Evolutionary conservation across 2,888 invertebrate species (phyloP).

Genomic region (Aphodius granarius): DNA sequence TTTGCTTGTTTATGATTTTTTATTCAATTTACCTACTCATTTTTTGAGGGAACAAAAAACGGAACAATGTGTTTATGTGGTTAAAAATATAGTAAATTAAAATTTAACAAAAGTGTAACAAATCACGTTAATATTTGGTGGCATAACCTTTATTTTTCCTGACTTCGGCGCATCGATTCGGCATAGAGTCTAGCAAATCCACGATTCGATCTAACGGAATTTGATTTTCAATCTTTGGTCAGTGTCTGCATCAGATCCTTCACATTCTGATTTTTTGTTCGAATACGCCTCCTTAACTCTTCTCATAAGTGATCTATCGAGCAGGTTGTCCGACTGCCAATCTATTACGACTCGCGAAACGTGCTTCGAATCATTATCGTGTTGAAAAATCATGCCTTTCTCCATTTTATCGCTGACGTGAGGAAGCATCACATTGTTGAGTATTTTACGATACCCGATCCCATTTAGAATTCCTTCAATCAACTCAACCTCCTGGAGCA

Average conservation of each 20-base stretch:
- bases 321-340: conserved; percentile 8
- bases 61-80: too few relatives aligned
- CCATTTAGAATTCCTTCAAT: conserved; percentile 30
- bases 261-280: neutral
- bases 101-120: neutral
- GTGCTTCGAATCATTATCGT: neutral
- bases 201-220: neutral
- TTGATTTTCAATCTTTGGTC: neutral
- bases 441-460: conserved; percentile 4
- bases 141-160: neutral
- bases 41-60: too few relatives aligned
- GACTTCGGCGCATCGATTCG: neutral
- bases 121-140: conserved; percentile 2
- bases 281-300: neutral
- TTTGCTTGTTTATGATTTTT: too few relatives aligned
- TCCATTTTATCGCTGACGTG: conserved; percentile 14
- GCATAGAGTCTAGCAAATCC: neutral
- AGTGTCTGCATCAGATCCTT: neutral
- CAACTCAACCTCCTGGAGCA: conserved; percentile 34
- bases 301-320: conserved; percentile 13
- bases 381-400: neutral
- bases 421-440: neutral
- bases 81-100: too few relatives aligned
- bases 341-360: neutral
- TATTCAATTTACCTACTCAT: too few relatives aligned